Evolutionary conservation across 1,140 invertebrate genomes (phyloP), one percentile per base, ranked within the genome.

Genomic region (Oppia nitens): DNA sequence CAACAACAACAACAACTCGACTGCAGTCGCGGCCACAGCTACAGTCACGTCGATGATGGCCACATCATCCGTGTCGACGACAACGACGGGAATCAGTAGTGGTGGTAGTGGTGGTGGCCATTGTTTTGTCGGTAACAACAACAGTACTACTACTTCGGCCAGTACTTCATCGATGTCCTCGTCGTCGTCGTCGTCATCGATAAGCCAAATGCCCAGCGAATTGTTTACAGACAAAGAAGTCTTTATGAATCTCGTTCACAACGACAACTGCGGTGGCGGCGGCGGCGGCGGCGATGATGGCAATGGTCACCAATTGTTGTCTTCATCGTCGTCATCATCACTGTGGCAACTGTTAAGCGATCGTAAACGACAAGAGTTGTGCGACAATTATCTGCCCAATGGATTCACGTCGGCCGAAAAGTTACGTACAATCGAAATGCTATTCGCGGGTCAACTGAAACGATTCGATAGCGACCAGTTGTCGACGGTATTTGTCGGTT

Each of bases 341-440:
- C 4, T 20, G 4, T 50, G 23, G 23, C 4, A 50, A 9, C 23
- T 9, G 9, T 50, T n/a, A 20, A 50, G 48, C 9, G 23, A 20
- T 25, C 9, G 20, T 25, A 40, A 40, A 40, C 6, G 17, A 40
- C 32, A 40, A 40, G n/a, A 21, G 20, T 21, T 53, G 6, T 32
- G 52, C 14, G 27, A 59, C 26, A 59, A 59, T 21, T 28, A 45
- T 59, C 27, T 59, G 47, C 57, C 57, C 25, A 53, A 28, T 4
- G 24, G 14, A 25, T 53, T 59, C 4, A 20, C 12, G 21, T 21
- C 11, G 6, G 53, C 52, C 25, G 50, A 59, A 9, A 59, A 59
- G 32, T n/a, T 40, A 17, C 21, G 53, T 2, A 53, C 57, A 17
- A 20, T 59, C 17, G 23, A 52, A 20, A 9, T 45, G 25, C 24